These are phyloP conservation scores for Pardosa pseudoannulata DNA, from an alignment of 2,888 invertebrate genomes.

Conservation along the genomic window DNA sequence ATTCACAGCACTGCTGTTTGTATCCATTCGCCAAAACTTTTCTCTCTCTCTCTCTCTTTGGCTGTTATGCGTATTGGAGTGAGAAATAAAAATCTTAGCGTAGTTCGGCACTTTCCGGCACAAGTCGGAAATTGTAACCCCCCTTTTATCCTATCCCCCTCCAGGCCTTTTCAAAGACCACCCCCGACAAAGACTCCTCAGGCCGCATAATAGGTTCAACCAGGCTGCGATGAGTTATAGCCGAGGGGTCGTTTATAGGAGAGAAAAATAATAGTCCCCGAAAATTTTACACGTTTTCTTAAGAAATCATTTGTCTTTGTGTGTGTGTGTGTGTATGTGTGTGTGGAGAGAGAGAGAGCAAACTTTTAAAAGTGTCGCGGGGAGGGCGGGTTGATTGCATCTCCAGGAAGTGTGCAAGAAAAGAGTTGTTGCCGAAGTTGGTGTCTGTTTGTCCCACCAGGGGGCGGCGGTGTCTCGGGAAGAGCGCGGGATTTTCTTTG, in stretches of 20 bases:
- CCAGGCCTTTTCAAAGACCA: not conserved
- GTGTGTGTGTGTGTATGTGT: too few relatives aligned
- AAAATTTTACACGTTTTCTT: constrained; percentile 68
- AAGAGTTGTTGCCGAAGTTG: constrained; percentile 37
- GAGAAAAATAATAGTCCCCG: constrained; percentile 61
- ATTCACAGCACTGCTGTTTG: not conserved
- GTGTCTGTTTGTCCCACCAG: constrained; percentile 65
- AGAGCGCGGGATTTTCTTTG: constrained; percentile 56
- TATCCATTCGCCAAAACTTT: constrained; percentile 11
- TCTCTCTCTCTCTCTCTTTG: too few relatives aligned
- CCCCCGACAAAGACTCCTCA: constrained; percentile 39
- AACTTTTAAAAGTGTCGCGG: not conserved
- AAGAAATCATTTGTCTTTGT: constrained; percentile 69
- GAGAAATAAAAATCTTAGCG: constrained; percentile 20
- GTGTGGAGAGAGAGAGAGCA: not conserved
- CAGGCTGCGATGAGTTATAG: constrained; percentile 60
- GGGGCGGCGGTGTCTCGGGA: constrained; percentile 50
- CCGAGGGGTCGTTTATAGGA: constrained; percentile 25
- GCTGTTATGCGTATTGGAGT: not conserved
- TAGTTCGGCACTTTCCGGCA: constrained; percentile 53
- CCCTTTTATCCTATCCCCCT: not conserved
- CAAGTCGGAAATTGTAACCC: constrained; percentile 10
- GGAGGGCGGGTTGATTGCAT: not conserved
- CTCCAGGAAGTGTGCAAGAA: constrained; percentile 8
- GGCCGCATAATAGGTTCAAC: constrained; percentile 48